Conservation (phyloP, 2,888 invertebrate genomes). For the Oxyteleia sp. region DNA sequence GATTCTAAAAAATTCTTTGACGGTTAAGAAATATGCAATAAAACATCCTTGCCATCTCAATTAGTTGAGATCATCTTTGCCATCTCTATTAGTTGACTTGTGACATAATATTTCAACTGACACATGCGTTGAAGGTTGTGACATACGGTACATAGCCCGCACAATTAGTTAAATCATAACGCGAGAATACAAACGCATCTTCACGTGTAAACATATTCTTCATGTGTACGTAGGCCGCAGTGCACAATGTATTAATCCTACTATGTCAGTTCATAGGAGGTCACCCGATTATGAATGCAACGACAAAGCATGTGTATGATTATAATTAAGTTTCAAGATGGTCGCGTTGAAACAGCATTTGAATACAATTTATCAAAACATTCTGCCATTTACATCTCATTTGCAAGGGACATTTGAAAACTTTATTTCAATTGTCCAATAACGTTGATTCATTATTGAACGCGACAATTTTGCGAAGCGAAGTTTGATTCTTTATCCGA, state of each 20-base stretch:
- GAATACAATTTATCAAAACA: constrained; percentile 10
- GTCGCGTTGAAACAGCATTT: constrained; percentile 3
- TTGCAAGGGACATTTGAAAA: neutral
- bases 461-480: neutral
- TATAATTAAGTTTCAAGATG: constrained; percentile 12
- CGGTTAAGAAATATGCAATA: no score
- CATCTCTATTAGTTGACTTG: neutral
- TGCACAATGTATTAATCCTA: constrained; percentile 10
- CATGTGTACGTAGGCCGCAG: constrained; percentile 3
- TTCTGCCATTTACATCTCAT: neutral
- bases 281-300: constrained; percentile 8
- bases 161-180: constrained; percentile 7
- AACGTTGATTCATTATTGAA: neutral
- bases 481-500: neutral
- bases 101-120: neutral
- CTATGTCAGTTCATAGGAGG: constrained; percentile 6
- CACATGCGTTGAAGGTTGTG: neutral
- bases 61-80: no score
- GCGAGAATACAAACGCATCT: neutral
- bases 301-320: constrained; percentile 4
- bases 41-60: no score
- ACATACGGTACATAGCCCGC: neutral
- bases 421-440: neutral
- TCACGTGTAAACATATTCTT: constrained; percentile 1
- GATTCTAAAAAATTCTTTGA: no score